A percentile compares a stretch with the other conserved stretches of the same genome.
These are phyloP conservation scores for Perizoma flavofasciatum DNA, from an alignment of 2,888 invertebrate species.

Conservation along the genomic window DNA sequence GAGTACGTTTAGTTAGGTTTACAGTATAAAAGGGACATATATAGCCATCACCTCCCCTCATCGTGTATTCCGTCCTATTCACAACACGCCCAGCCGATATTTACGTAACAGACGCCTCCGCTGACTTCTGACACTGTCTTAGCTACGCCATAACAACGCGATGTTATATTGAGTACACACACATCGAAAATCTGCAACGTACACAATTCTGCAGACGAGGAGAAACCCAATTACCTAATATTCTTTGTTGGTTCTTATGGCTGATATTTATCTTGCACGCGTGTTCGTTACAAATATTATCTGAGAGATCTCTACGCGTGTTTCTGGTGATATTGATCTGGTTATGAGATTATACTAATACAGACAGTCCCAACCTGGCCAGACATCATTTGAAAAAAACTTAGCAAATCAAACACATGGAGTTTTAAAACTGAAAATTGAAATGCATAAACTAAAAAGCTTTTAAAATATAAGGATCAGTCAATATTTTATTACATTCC, in stretches of 20 bases:
- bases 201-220: slow-evolving; percentile 45
- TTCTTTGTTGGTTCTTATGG: slow-evolving; percentile 43
- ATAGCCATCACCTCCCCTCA: slow-evolving; percentile 68
- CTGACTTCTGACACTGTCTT: slow-evolving; percentile 74
- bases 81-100: slow-evolving; percentile 79
- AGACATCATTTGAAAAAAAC: not conserved
- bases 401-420: not conserved
- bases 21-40: slow-evolving; percentile 63
- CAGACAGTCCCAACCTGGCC: no score
- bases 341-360: not conserved
- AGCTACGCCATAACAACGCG: slow-evolving; percentile 57
- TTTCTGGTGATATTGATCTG: not conserved
- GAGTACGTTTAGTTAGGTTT: slow-evolving; percentile 67
- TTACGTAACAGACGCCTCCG: slow-evolving; percentile 76
- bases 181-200: slow-evolving; percentile 59
- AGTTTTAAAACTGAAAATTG: not conserved
- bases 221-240: slow-evolving; percentile 56
- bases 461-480: no score
- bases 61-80: slow-evolving; percentile 79
- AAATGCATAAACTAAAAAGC: no score
- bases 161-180: slow-evolving; percentile 54
- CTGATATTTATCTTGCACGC: slow-evolving; percentile 29
- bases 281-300: slow-evolving; percentile 20
- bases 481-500: no score
- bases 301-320: slow-evolving; percentile 4